Conservation (phyloP, 2,888 invertebrate genomes). For the Branchellion lobata region DNA sequence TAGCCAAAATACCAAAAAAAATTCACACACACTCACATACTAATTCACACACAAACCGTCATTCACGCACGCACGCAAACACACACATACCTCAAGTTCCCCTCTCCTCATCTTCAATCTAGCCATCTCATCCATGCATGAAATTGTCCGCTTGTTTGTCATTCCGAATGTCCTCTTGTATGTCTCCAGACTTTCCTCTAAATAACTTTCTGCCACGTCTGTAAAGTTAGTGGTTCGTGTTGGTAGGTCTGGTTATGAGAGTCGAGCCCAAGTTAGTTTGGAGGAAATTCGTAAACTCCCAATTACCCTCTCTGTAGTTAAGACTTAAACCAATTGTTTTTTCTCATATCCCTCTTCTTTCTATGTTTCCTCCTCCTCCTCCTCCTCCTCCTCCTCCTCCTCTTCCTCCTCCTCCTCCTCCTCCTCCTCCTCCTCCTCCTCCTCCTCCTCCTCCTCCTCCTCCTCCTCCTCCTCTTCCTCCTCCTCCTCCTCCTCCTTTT, state of each 20-base stretch:
- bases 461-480: too few relatives aligned
- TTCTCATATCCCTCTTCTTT: neutral
- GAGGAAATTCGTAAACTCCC: constrained; percentile 55
- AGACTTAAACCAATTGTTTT: neutral
- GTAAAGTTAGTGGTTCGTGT: constrained; percentile 17
- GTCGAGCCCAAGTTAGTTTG: neutral
- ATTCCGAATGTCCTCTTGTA: constrained; percentile 59
- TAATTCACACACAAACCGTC: too few relatives aligned
- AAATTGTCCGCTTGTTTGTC: constrained; percentile 57
- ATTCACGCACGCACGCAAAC: too few relatives aligned
- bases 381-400: neutral
- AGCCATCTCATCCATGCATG: constrained; percentile 59
- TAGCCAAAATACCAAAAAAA: too few relatives aligned
- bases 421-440: too few relatives aligned
- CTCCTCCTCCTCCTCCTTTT: too few relatives aligned
- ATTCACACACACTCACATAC: too few relatives aligned
- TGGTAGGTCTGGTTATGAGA: neutral
- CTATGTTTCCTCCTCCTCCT: too few relatives aligned
- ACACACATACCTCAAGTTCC: constrained; percentile 54
- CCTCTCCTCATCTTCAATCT: constrained; percentile 58
- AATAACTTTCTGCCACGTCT: constrained; percentile 61
- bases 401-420: constrained; percentile 1
- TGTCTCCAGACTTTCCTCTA: constrained; percentile 58
- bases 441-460: too few relatives aligned
- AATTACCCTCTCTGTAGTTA: constrained; percentile 51